Evolutionary conservation across 1,140 invertebrate species (phyloP).

Genomic region (Microplitis mediator): DNA sequence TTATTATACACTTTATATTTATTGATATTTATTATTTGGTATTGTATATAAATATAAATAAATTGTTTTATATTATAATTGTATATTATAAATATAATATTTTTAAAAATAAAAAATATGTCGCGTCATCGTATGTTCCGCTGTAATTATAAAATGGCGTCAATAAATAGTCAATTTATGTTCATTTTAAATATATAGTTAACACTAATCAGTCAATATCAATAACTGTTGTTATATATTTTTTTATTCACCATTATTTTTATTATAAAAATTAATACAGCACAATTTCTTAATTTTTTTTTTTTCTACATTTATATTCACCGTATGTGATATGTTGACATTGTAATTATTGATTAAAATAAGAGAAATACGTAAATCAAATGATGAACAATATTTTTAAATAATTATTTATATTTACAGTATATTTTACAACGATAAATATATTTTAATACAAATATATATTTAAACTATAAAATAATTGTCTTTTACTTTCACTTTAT

Average conservation of each 20-base stretch:
- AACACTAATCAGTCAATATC: too few species aligned
- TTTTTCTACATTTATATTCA: background rate
- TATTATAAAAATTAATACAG: background rate
- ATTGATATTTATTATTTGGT: too few species aligned
- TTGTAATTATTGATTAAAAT: slow-evolving; percentile 5
- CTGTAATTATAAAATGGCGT: slow-evolving; percentile 14
- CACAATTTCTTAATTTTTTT: background rate
- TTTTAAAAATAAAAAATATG: background rate
- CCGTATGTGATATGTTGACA: too few species aligned
- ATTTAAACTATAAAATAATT: too few species aligned
- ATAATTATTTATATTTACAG: background rate
- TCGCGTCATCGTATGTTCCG: slow-evolving; percentile 17
- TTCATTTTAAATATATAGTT: background rate
- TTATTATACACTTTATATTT: background rate
- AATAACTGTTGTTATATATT: background rate
- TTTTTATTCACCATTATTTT: background rate
- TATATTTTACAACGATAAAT: background rate
- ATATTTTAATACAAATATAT: background rate
- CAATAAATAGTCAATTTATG: slow-evolving; percentile 3
- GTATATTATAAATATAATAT: background rate
- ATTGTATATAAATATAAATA: background rate
- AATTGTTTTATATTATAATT: background rate
- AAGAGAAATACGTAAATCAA: slow-evolving; percentile 10
- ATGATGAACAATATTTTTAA: background rate
- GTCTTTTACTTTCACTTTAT: too few species aligned